Percentiles rank a stretch among this genome's conserved stretches.
These are phyloP conservation scores for Morinoia aosen DNA, from an alignment of 2,888 invertebrate genomes.

Conservation along the genomic window DNA sequence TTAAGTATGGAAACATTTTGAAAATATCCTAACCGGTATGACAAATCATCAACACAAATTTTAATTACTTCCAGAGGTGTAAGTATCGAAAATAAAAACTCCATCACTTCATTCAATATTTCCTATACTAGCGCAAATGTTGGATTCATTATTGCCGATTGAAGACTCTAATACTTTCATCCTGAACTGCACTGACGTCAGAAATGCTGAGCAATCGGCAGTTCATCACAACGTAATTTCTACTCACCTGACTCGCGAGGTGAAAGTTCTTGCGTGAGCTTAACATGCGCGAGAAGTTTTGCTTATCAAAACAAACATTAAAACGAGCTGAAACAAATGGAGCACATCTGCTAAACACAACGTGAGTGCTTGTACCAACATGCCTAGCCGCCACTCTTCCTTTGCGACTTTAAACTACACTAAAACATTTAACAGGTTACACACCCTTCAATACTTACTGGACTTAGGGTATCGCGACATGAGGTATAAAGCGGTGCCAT, in stretches of 20 bases:
- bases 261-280: background rate
- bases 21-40: too few species aligned
- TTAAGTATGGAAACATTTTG: too few species aligned
- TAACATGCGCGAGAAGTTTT: background rate
- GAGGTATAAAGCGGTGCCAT: background rate
- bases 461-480: background rate
- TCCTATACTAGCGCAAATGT: too few species aligned
- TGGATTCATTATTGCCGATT: too few species aligned
- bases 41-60: too few species aligned
- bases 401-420: background rate
- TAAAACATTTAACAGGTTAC: background rate
- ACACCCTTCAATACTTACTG: background rate
- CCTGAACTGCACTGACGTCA: background rate
- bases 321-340: background rate
- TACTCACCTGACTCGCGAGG: background rate
- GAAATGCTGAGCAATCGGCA: background rate
- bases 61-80: too few species aligned
- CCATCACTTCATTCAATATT: too few species aligned
- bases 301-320: conserved; percentile 34
- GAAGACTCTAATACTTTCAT: too few species aligned
- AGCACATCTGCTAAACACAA: background rate
- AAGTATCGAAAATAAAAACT: too few species aligned
- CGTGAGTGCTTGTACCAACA: background rate
- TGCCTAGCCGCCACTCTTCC: background rate
- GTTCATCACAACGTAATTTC: background rate